Evolutionary conservation across 1,140 invertebrate genomes (phyloP).

Genomic region (Drosophila pandora): DNA sequence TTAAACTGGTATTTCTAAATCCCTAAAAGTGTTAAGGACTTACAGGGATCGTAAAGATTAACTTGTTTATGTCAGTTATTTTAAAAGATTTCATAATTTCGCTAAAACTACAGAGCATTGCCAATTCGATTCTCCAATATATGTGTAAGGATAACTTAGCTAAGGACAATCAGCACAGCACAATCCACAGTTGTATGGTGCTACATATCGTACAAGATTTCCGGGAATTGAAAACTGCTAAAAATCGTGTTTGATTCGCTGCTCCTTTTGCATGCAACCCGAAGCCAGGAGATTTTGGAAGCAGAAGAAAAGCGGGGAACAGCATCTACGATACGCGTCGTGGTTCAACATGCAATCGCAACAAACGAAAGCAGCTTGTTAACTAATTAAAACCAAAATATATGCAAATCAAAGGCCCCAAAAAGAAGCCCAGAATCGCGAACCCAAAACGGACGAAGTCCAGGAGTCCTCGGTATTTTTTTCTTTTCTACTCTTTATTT

Average conservation of each 20-base stretch:
- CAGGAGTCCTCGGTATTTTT: slow-evolving; percentile 7
- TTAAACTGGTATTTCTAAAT: no score
- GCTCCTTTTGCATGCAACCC: slow-evolving; percentile 64
- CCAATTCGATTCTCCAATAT: background rate
- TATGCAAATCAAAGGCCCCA: slow-evolving; percentile 80
- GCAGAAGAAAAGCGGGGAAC: slow-evolving; percentile 3
- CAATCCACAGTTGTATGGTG: slow-evolving; percentile 64
- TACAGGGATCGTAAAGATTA: no score
- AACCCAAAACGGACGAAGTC: slow-evolving; percentile 31
- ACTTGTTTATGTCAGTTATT: background rate
- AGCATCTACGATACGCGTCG: slow-evolving; percentile 80
- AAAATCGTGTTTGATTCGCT: slow-evolving; percentile 79
- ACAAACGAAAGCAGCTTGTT: slow-evolving; percentile 83
- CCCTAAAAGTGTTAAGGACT: no score
- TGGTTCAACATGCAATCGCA: slow-evolving; percentile 82
- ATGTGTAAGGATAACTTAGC: background rate
- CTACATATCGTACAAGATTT: slow-evolving; percentile 81
- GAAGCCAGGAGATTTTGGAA: slow-evolving; percentile 4
- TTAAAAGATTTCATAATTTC: background rate
- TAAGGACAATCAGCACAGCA: slow-evolving; percentile 46
- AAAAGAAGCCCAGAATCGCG: slow-evolving; percentile 25
- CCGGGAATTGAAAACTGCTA: slow-evolving; percentile 82
- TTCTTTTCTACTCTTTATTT: background rate
- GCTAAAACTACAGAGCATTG: background rate
- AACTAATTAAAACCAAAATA: slow-evolving; percentile 83